Base-by-base conservation (phyloP, 2,888 invertebrate genomes). In the Xanthorhoe spadicearia region DNA sequence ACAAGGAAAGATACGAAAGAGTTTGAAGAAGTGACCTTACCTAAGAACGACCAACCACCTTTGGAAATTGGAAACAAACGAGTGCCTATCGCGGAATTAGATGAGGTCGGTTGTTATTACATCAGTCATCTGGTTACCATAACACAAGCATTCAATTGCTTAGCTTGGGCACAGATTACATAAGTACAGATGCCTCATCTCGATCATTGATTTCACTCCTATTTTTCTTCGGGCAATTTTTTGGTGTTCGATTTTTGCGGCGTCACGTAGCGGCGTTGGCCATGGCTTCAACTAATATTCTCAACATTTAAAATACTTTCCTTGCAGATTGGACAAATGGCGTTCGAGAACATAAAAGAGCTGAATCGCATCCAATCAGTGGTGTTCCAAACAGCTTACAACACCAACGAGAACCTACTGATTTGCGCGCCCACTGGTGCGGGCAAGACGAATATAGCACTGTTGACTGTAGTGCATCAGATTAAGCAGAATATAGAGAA, bases 401-500 rank as follows among this genome's bases (percentile, higher is more conserved):
- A 97, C 78, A 98, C 97, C 1, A 99, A 99, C 83, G 98, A 99
- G 84, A 99, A 99, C 88, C 94, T 99, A 78, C 89, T 99, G 59
- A 98, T 99, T 64, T 99, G 99, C 88, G 99, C 99, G 0, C 99
- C 99, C 0, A 99, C 99, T 0, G 99, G 99, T 4, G 99, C 99
- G 0, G 99, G 99, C 32, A 99, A 99, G 92, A 99, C 99, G 0
- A 99, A 99, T 85, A 98, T 99, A 62, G 99, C 99, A 0, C 94
- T 99, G 93, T 89, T 99, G 53, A 95, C 98, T 0, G 96, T 99
- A 19, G 95, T 99, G 0, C 97, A 98, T 85, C 97, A 98, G 74
- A 95, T 99, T 53, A 96, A 97, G 72, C 96, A 97, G 69, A 96
- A 98, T 83, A 95, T 98, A 57, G 95, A 96, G 74, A 94, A 96